These are phyloP conservation scores for Odontocolon sp. DNA, from an alignment of 2,888 invertebrate genomes.

Conservation along the genomic window DNA sequence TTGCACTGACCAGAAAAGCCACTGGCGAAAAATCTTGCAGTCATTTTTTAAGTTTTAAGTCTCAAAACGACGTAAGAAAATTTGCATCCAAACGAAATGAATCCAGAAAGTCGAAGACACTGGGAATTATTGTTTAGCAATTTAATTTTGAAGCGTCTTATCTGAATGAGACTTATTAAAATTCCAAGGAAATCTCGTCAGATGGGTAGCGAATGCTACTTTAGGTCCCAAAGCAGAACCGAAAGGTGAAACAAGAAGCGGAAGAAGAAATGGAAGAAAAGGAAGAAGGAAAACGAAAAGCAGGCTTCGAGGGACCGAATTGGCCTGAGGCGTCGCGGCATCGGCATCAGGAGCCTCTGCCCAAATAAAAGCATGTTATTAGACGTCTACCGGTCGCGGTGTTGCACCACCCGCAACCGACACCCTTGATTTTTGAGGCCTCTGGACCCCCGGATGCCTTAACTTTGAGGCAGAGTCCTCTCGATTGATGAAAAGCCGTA, in stretches of 20 bases:
- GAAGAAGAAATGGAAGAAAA: constrained; percentile 51
- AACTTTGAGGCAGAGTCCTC: constrained; percentile 30
- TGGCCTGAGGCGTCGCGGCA: constrained; percentile 71
- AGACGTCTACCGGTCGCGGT: constrained; percentile 66
- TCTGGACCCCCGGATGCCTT: not conserved
- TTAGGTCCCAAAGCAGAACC: constrained; percentile 54
- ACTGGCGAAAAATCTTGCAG: no score
- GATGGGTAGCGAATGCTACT: not conserved
- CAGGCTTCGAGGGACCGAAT: constrained; percentile 64
- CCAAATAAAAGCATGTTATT: constrained; percentile 77
- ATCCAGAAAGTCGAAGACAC: no score
- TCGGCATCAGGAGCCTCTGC: constrained; percentile 72
- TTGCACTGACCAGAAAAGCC: no score
- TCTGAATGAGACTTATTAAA: no score
- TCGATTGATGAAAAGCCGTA: constrained; percentile 33
- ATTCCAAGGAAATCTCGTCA: no score
- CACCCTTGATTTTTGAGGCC: constrained; percentile 23
- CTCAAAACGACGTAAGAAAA: no score
- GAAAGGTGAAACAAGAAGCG: constrained; percentile 50
- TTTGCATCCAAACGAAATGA: no score
- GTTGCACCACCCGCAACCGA: constrained; percentile 69
- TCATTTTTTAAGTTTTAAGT: no score
- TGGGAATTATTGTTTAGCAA: no score
- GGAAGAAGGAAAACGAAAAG: constrained; percentile 59
- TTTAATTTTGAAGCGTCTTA: no score